Base-by-base conservation (phyloP, 2,113 vertebrate species). In the Cynocephalus volans region DNA sequence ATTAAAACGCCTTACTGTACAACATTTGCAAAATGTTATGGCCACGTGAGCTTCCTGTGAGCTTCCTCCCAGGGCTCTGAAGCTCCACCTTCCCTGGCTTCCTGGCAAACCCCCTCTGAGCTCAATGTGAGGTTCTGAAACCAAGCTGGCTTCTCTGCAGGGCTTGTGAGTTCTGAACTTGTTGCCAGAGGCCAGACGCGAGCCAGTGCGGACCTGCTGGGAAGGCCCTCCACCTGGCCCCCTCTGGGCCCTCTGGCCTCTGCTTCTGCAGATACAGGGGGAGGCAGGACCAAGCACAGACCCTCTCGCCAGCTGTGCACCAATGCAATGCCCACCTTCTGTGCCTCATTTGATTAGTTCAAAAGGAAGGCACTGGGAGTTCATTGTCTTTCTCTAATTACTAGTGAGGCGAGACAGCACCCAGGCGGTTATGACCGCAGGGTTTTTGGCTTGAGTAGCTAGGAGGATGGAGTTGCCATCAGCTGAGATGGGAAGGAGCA, bases 261-360 rank as follows among this genome's bases (percentile, higher is more conserved):
- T 41, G 62, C 11, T 23, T 50, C 79, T 28, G 10, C 41, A 4
- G 14, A 33, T 8, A 41, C 26, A 14, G 2, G 69, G 21, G 8
- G 24, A 28, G 41, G 26, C 5, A 0, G 1, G 41, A 36, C 48
- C 45, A 33, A 17, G 87, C 28, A 15, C 58, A 83, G 69, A 36
- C 36, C 67, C 0, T 48, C 23, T 48, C 28, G 5, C 11, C 33
- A 4, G 7, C 28, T 0, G 0, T 1, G 28, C 6, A 6, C 76
- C 64, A 1, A 1, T 26, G 18, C 0, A 3, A 18, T 24, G 0
- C 18, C 9, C 14, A 24, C 56, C 11, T 18, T 64, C 41, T 1
- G 24, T 31, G 62, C 24, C 41, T 60, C 62, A 0, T 5, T 2
- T 0, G 1, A n/a, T 36, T 28, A 11, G 19, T 48, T 12, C 1